Conservation (phyloP, 2,113 vertebrate species). For the Anarhynchus alexandrinus region DNA sequence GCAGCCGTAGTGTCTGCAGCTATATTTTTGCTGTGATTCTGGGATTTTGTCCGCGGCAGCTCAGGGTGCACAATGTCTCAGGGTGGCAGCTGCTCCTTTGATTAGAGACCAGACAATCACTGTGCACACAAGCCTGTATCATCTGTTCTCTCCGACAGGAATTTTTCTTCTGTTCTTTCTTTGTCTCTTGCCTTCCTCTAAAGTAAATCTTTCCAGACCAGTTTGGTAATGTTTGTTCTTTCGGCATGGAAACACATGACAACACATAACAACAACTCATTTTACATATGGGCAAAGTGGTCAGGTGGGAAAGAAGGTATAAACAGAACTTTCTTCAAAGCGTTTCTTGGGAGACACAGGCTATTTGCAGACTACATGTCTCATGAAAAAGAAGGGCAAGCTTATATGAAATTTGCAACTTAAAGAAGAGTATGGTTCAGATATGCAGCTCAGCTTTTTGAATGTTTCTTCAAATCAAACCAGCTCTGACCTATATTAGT, state of each 20-base stretch:
- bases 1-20: not conserved
- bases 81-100: not conserved
- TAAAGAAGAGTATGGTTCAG: not conserved
- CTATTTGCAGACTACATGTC: not conserved
- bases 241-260: not conserved
- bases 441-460: not conserved
- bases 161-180: not conserved
- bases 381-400: not conserved
- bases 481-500: not conserved
- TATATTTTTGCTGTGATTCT: rapidly evolving
- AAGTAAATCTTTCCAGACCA: not conserved
- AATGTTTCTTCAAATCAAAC: not conserved
- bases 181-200: not conserved
- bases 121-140: too few relatives aligned
- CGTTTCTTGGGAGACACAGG: not conserved
- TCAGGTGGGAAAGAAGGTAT: not conserved
- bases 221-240: not conserved
- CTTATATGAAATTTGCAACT: not conserved
- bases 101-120: not conserved
- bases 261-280: not conserved
- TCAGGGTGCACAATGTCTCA: not conserved
- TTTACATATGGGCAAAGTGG: not conserved
- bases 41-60: not conserved
- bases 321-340: not conserved
- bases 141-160: not conserved